Evolutionary conservation across 2,797 vertebrate species (phyloP), one percentile per base, ranked within the genome.

Genomic region (Eulemur rubriventer): DNA sequence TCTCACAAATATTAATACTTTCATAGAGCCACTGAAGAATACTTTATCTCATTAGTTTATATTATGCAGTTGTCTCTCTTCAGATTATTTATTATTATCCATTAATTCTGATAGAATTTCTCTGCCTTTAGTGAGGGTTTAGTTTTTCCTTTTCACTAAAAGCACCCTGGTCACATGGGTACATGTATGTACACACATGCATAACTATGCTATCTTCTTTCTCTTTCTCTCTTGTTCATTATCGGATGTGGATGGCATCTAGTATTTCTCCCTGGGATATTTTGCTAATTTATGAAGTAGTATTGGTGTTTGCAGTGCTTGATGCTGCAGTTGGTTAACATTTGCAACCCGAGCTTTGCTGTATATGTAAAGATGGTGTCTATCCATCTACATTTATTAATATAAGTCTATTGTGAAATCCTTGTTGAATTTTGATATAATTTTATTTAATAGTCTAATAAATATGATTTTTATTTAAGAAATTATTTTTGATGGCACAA

Each of bases 61-160:
- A n/a, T 88, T 88, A 89, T 67, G 41, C 33, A 96, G 28, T 35
- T 93, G 24, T 35, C 46, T 89, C 41, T 57, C 41, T 81, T 30
- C n/a, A 38, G 24, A 41, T 92, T 63, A 4, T 41, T 52, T 41
- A 89, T 95, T 70, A 81, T 79, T 50, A 33, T 12, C 35, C 33
- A n/a, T 81, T 82, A n/a, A 84, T 84, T 89, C 41, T 52, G 38
- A 5, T 69, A 26, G 26, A 41, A 1, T 33, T 67, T 22, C 24
- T 96, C 28, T 85, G 33, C 26, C 17, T 43, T 33, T 48, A 41
- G 17, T 35, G 83, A 79, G 16, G 10, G 4, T 52, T 95, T 55
- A 52, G 26, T 75, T 92, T 84, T 48, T 41, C 12, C 24, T 33
- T 84, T 46, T 59, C 55, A 65, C 11, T 1, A 26, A 79, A 79